Conservation (phyloP, 2,888 invertebrate genomes). For the Amorpha juglandis region DNA sequence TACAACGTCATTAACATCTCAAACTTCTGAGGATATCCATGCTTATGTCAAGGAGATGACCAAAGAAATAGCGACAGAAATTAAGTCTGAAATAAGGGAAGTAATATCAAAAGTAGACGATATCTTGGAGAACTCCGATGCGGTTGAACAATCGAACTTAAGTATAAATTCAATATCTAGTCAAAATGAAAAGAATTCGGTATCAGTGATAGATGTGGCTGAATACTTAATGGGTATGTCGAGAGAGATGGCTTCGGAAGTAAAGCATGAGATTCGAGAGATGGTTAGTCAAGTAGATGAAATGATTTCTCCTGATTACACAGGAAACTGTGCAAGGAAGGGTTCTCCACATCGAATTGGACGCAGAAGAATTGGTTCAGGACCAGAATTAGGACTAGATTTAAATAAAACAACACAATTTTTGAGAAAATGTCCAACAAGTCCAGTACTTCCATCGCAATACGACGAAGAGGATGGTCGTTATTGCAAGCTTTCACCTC, state of each 20-base stretch:
- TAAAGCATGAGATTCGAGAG: conserved; percentile 90
- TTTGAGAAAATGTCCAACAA: conserved; percentile 77
- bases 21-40: conserved; percentile 87
- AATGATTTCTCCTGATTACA: conserved; percentile 83
- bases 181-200: conserved; percentile 87
- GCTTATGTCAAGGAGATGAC: conserved; percentile 91
- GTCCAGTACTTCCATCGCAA: conserved; percentile 70
- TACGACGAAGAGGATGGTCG: conserved; percentile 67
- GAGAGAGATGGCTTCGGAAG: conserved; percentile 90
- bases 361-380: conserved; percentile 72
- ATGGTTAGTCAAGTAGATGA: conserved; percentile 90
- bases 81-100: conserved; percentile 91
- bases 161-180: conserved; percentile 83
- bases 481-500: conserved; percentile 63
- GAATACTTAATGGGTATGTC: conserved; percentile 91
- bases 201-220: conserved; percentile 90
- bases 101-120: conserved; percentile 92
- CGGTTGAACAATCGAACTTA: conserved; percentile 80
- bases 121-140: conserved; percentile 88
- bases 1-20: conserved; percentile 78
- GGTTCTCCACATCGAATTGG: conserved; percentile 77
- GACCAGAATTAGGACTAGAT: conserved; percentile 74
- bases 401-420: conserved; percentile 58
- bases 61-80: conserved; percentile 90
- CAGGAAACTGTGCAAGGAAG: conserved; percentile 60